These are phyloP conservation scores for Fabriciana adippe DNA, from an alignment of 2,888 invertebrate species.

Conservation along the genomic window DNA sequence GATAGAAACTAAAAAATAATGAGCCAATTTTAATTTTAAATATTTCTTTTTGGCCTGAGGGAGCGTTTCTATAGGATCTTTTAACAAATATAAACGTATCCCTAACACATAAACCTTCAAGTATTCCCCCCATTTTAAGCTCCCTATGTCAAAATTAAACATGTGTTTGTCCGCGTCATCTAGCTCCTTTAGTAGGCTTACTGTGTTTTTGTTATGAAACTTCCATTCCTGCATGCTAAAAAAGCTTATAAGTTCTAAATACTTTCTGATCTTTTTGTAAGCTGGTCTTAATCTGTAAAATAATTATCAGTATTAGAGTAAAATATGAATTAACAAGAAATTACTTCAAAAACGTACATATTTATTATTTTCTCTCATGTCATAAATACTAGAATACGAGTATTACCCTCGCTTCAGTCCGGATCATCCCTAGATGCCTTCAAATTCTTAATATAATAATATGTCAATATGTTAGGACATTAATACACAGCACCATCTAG, in stretches of 20 bases:
- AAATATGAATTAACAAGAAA: neutral
- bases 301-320: neutral
- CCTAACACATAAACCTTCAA: constrained; percentile 86
- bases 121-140: constrained; percentile 86
- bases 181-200: constrained; percentile 78
- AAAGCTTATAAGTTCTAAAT: constrained; percentile 86
- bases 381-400: too few relatives aligned
- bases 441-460: too few relatives aligned
- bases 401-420: too few relatives aligned
- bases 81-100: constrained; percentile 86
- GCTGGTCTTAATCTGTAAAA: constrained; percentile 85
- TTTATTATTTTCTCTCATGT: too few relatives aligned
- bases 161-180: constrained; percentile 80
- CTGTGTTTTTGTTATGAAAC: constrained; percentile 84
- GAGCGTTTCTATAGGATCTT: constrained; percentile 87
- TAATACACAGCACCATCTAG: too few relatives aligned
- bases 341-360: too few relatives aligned
- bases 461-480: too few relatives aligned
- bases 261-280: constrained; percentile 88
- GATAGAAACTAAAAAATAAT: constrained; percentile 47
- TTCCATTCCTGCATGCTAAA: constrained; percentile 89
- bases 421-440: too few relatives aligned
- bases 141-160: constrained; percentile 85
- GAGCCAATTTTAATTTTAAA: constrained; percentile 48
- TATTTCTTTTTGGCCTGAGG: constrained; percentile 80